Base-by-base conservation (phyloP, 2,888 invertebrate genomes). In the Gibbula magus region DNA sequence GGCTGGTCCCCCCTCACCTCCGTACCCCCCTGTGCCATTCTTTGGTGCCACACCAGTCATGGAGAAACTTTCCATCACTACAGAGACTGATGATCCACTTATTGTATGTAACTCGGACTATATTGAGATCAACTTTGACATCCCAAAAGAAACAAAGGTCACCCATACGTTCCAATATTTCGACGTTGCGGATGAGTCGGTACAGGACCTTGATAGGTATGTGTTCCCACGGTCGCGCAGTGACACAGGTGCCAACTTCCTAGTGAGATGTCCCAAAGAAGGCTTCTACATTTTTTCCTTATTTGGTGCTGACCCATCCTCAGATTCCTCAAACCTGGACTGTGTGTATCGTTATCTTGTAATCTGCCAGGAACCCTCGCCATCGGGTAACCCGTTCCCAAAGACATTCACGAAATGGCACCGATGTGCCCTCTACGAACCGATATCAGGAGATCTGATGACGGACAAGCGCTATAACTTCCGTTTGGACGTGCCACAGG, bases 281-380 rank as follows among this genome's bases (percentile, higher is more conserved):
- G 92, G 91, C 2, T 90, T 90, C 79, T 92, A 91, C 82, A 88
- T 91, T 35, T 91, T 92, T 81, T 91, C 91, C 0, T 76, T 92
- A 29, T 92, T 89, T 77, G 91, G 91, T 3, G 88, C 89, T 0
- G 86, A 89, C 25, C 52, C 75, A 5, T 52, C 75, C 3, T 74
- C 79, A 18, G 76, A 61, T 51, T 70, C 85, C 20, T 83, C 85
- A 54, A 87, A 87, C 8, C 82, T 91, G 54, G 91, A 91, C 84
- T 91, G 91, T 82, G 90, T 89, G 0, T 89, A 89, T 77, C 84
- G 91, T 22, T 92, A 91, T 79, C 86, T 92, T 35, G 88, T 92
- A 20, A 91, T 91, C 35, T 91, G 90, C 80, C 91, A 91, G 76
- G 89, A 90, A 74, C 88, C 89, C 8, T 89, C 89, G 56, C 88